Evolutionary conservation across 2,888 invertebrate species (phyloP).

Genomic region (Oxyscelio sp.): DNA sequence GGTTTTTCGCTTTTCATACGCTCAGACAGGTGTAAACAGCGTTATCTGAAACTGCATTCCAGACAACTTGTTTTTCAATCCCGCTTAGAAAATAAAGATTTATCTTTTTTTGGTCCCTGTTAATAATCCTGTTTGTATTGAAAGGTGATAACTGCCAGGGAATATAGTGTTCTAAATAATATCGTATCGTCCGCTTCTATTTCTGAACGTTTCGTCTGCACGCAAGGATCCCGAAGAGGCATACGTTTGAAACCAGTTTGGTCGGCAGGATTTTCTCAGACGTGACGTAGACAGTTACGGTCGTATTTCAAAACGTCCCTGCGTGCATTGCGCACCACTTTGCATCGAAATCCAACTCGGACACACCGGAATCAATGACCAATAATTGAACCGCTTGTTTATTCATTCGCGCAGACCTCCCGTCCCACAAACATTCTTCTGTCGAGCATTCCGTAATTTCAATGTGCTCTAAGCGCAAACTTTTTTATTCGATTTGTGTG

Average conservation of each 20-base stretch:
- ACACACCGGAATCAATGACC: slow-evolving; percentile 53
- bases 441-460: too few species aligned
- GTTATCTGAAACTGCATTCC: slow-evolving; percentile 65
- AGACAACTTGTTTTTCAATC: slow-evolving; percentile 61
- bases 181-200: too few species aligned
- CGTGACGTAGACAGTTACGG: slow-evolving; percentile 68
- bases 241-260: slow-evolving; percentile 69
- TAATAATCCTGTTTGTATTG: slow-evolving; percentile 58
- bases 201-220: too few species aligned
- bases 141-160: too few species aligned
- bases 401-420: slow-evolving; percentile 3
- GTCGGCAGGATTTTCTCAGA: slow-evolving; percentile 69
- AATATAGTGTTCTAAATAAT: too few species aligned
- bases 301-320: slow-evolving; percentile 66
- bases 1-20: slow-evolving; percentile 59
- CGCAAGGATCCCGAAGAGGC: too few species aligned
- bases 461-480: too few species aligned
- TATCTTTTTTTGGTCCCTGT: slow-evolving; percentile 34
- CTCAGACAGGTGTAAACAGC: slow-evolving; percentile 65
- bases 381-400: slow-evolving; percentile 53
- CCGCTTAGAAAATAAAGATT: slow-evolving; percentile 60
- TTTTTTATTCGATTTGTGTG: too few species aligned
- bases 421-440: too few species aligned
- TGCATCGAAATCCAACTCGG: slow-evolving; percentile 41
- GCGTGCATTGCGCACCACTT: slow-evolving; percentile 51